A percentile compares a stretch with the other conserved stretches of the same genome.
These are phyloP conservation scores for Oscheius onirici DNA, from an alignment of 2,888 invertebrate species.

Conservation along the genomic window DNA sequence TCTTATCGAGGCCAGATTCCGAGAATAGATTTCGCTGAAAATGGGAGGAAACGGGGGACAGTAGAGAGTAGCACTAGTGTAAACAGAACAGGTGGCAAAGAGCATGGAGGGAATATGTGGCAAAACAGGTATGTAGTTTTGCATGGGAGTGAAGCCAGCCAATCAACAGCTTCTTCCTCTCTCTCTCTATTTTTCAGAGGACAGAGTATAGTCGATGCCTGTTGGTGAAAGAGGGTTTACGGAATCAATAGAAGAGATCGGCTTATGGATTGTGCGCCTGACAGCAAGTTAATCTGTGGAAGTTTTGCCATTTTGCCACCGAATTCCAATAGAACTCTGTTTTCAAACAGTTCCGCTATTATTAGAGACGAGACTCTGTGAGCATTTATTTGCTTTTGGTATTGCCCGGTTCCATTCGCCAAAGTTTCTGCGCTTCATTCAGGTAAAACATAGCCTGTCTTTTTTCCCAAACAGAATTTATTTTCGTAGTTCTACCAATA, in stretches of 20 bases:
- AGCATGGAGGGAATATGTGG: not conserved
- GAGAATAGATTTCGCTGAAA: not conserved
- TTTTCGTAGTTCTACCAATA: no score
- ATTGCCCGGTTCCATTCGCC: constrained; percentile 3
- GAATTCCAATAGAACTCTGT: no score
- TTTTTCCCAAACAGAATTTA: no score
- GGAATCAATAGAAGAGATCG: constrained; percentile 1
- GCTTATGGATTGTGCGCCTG: constrained; percentile 24
- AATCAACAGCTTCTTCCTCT: no score
- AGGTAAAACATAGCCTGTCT: no score
- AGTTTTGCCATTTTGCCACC: not conserved
- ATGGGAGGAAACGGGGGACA: not conserved
- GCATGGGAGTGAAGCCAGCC: no score
- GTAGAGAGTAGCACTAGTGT: not conserved
- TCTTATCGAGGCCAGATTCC: not conserved
- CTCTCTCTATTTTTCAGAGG: no score
- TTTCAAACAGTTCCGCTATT: no score
- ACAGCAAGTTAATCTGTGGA: constrained; percentile 13
- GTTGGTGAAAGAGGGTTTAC: no score
- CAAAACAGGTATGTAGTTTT: no score
- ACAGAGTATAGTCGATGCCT: no score
- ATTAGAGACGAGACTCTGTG: no score
- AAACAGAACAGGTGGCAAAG: constrained; percentile 12
- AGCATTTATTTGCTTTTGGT: constrained; percentile 18
- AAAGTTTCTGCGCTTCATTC: constrained; percentile 1